These are phyloP conservation scores for Gouania willdenowi DNA, from an alignment of 2,797 vertebrate genomes.

Conservation along the genomic window DNA sequence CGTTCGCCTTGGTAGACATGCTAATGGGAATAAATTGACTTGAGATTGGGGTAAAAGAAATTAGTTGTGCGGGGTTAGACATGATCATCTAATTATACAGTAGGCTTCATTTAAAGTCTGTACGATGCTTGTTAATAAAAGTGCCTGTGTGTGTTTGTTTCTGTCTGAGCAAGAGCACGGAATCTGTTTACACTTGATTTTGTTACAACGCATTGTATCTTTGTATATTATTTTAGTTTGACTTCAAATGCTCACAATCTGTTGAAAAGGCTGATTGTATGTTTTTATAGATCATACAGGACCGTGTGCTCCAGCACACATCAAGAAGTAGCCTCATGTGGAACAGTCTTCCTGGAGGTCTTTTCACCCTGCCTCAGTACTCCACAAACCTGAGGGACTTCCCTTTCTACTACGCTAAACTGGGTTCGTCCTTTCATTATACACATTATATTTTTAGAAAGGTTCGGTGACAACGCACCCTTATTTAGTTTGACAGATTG, in stretches of 20 bases:
- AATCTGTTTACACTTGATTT: background rate
- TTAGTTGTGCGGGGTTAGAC: background rate
- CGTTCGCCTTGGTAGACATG: no score
- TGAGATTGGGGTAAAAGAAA: background rate
- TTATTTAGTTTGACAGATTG: conserved; percentile 10
- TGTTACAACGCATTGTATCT: background rate
- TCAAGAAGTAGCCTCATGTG: conserved; percentile 95
- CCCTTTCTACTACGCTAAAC: conserved; percentile 95
- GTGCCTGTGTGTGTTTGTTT: conserved; percentile 6
- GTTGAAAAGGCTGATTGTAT: background rate
- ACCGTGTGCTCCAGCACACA: conserved; percentile 91
- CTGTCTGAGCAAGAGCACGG: conserved; percentile 6
- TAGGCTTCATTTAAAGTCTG: conserved; percentile 4
- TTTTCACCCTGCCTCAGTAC: conserved; percentile 95
- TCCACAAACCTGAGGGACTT: conserved; percentile 94
- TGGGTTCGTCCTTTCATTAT: conserved; percentile 80
- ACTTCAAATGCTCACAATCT: no score
- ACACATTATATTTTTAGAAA: background rate
- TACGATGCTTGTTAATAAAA: background rate
- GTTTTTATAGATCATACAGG: conserved; percentile 90
- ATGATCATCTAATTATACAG: background rate
- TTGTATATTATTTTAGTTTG: background rate
- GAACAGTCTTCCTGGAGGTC: conserved; percentile 97
- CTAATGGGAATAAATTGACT: no score
- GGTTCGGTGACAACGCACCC: conserved; percentile 2